Evolutionary conservation across 2,888 invertebrate genomes (phyloP), one percentile per base, ranked within the genome.

Genomic region (Microctonus aethiopoides): DNA sequence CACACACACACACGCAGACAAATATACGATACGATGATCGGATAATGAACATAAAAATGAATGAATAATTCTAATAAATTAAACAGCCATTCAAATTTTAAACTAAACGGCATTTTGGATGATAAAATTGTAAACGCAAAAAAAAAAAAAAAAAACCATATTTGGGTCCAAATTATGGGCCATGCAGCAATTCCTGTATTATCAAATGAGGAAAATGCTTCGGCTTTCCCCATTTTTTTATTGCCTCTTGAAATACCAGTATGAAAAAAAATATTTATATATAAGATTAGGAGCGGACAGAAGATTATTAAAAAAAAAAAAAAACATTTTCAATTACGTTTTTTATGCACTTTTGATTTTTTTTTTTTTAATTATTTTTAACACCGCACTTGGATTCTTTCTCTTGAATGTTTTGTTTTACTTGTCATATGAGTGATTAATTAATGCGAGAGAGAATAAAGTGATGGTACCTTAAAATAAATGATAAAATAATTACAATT

Each of bases 401-500:
- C 7, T 46, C 20, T 46, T 4, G n/a, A 46, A 0, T 46, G 16
- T 46, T n/a, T 16, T 16, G 7, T 29, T 29, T 29, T 29, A 46
- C 41, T 46, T 16, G 41, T 1, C 41, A 16, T 5, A n/a, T 16
- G n/a, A 3, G 7, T 41, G n/a, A 46, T 6, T 46, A 7, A 46
- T 20, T 3, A 16, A 16, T 16, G 16, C n/a, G 6, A 16, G 16
- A 16, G 4, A 6, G 16, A 36, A 46, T 6, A 29, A 4, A 20
- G 16, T 2, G n/a, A 16, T 46, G 16, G 11, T 41, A n/a, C 41
- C 41, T 41, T n/a, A 34, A 64, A 34, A 68, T 51, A 29, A 51
- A 70, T 67, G 72, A 68, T 69, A 65, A 74, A 73, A 73, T 75
- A 65, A 59, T 61, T 29, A 56, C 13, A 64, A 65, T 36, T 72